phyloP scores from a whole-genome alignment of 1,140 invertebrate genomes.

The Drosophila nasuta region DNA sequence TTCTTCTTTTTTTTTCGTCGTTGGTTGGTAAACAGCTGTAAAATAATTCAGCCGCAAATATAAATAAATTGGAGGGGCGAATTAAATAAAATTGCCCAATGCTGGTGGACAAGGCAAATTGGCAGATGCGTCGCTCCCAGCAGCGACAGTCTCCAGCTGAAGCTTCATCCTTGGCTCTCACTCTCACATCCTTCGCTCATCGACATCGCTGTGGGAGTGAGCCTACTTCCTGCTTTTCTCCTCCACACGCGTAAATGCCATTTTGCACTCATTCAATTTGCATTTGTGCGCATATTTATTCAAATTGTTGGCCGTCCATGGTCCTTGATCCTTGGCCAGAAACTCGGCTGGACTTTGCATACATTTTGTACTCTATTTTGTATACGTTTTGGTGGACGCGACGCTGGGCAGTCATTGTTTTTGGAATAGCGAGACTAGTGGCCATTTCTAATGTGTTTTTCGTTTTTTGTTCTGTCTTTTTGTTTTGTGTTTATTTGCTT shows the following conservation, averaged over 20 bases:
- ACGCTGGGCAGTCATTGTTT: slow-evolving; percentile 33
- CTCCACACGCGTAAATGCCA: slow-evolving; percentile 68
- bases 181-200: background rate
- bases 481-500: slow-evolving; percentile 47
- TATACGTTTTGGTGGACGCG: slow-evolving; percentile 21
- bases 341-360: slow-evolving; percentile 72
- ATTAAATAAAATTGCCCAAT: slow-evolving; percentile 73
- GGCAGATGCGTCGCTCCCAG: slow-evolving; percentile 17
- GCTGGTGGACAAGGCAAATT: slow-evolving; percentile 36
- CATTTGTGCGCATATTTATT: slow-evolving; percentile 82
- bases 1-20: slow-evolving; percentile 19
- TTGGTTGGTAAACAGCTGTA: slow-evolving; percentile 67
- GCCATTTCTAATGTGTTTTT: slow-evolving; percentile 75
- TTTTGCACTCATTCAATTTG: slow-evolving; percentile 80
- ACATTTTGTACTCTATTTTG: slow-evolving; percentile 50
- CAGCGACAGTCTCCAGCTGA: background rate
- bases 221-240: slow-evolving; percentile 6
- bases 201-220: slow-evolving; percentile 4
- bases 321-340: slow-evolving; percentile 46
- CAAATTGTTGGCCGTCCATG: slow-evolving; percentile 74
- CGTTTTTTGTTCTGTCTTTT: slow-evolving; percentile 15
- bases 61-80: slow-evolving; percentile 67
- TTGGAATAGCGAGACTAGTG: slow-evolving; percentile 26
- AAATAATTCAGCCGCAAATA: slow-evolving; percentile 80
- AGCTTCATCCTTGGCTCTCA: background rate